phyloP scores from a whole-genome alignment of 2,888 invertebrate species.

The Pammene aurita region DNA sequence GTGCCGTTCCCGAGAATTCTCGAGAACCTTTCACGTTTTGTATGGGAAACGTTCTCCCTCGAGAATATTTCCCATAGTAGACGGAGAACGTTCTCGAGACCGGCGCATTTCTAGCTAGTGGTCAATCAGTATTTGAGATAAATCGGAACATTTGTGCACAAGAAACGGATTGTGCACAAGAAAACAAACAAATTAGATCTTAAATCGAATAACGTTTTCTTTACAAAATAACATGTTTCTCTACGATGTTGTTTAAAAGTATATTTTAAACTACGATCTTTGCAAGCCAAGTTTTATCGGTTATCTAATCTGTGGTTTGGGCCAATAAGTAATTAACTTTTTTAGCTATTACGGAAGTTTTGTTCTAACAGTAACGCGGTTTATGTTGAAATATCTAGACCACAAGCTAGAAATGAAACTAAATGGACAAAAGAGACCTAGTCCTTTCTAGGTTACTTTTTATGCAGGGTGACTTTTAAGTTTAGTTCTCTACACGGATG shows the following conservation, averaged over 20 bases:
- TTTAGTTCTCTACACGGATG: too few relatives aligned
- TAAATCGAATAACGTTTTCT: neutral
- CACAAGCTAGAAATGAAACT: conserved; percentile 8
- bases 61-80: too few relatives aligned
- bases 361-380: conserved; percentile 2
- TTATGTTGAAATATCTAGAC: conserved; percentile 29
- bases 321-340: conserved; percentile 24
- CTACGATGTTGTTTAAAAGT: neutral
- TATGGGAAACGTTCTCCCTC: too few relatives aligned
- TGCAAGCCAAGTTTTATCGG: neutral
- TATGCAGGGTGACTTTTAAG: neutral
- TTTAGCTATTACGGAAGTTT: conserved; percentile 26
- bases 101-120: too few relatives aligned
- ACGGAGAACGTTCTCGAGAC: too few relatives aligned
- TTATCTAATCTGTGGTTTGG: conserved; percentile 27
- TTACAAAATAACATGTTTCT: neutral
- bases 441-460: too few relatives aligned
- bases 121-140: too few relatives aligned
- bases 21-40: too few relatives aligned
- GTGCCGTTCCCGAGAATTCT: too few relatives aligned
- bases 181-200: too few relatives aligned
- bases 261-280: neutral
- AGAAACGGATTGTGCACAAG: too few relatives aligned
- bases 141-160: neutral
- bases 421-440: neutral